Base-by-base conservation (phyloP, 1,140 invertebrate genomes). In the Drosophila biarmipes region DNA sequence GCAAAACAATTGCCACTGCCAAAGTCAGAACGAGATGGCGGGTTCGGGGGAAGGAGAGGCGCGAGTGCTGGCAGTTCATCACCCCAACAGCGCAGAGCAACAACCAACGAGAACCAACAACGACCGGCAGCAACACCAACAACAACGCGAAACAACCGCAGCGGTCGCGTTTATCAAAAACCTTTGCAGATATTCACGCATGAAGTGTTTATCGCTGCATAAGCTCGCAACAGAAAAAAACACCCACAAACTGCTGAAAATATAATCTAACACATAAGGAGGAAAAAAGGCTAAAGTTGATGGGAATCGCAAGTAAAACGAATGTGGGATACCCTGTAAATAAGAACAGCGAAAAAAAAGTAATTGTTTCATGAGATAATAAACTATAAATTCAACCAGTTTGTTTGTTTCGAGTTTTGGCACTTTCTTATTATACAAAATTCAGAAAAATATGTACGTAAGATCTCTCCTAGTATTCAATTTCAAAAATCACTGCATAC, bases 181-280 rank as follows among this genome's bases (percentile, higher is more conserved):
- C 73, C 75, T 73, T 89, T 77, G 76, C 85, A 78, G 84, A 89
- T 89, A 89, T 89, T 89, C 85, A 89, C 84, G 85, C 84, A 90
- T 89, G 84, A 89, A 84, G 84, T 89, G 84, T 84, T 89, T 89
- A 89, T 89, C 84, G 80, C 85, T 77, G 80, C 49, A 77, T 63
- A 80, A 90, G 69, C 64, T 72, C 56, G 14, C 56, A 67, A 66
- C 51, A 64, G 34, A 35, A 46, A 56, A 72, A 72, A 80, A 86
- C 85, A 89, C 73, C 68, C 80, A 80, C 85, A 52, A 66, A 79
- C 62, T 59, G 82, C 62, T 72, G 57, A 63, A 81, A 86, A 78
- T 87, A 59, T 81, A 66, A 74, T 78, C 42, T 71, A 84, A 66
- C 63, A 69, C 54, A 58, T 67, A 54, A 49, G 49, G 51, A 24